These are phyloP conservation scores for Julus scanicus DNA, from an alignment of 2,888 invertebrate species.

Conservation along the genomic window DNA sequence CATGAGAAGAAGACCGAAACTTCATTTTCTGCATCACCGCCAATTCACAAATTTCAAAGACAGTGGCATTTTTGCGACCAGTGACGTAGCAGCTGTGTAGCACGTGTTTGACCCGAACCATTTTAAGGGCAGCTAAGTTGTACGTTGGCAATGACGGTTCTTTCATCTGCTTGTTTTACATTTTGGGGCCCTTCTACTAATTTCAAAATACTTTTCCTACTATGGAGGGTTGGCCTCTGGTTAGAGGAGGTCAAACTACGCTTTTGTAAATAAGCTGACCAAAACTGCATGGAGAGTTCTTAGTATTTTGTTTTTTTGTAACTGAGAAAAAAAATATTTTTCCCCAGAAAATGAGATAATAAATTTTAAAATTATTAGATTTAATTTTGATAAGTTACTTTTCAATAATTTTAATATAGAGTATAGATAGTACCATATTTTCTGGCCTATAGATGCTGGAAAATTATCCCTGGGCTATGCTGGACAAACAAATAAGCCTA, in stretches of 20 bases:
- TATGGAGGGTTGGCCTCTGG: background rate
- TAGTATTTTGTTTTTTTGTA: too few species aligned
- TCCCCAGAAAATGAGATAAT: too few species aligned
- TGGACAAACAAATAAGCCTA: too few species aligned
- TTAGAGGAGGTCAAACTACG: background rate
- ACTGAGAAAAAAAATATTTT: too few species aligned
- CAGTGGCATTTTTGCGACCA: conserved; percentile 11
- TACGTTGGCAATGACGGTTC: background rate
- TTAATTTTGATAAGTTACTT: too few species aligned
- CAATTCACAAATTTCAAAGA: conserved; percentile 23
- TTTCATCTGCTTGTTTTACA: background rate
- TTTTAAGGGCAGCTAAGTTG: background rate
- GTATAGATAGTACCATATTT: too few species aligned
- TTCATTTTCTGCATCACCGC: conserved; percentile 49
- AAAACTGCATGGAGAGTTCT: too few species aligned
- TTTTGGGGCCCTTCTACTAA: too few species aligned
- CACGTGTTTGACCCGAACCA: conserved; percentile 50
- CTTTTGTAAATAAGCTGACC: background rate
- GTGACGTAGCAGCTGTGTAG: conserved; percentile 47
- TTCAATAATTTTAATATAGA: too few species aligned
- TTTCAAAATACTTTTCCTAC: background rate
- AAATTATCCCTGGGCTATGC: too few species aligned
- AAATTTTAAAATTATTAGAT: too few species aligned
- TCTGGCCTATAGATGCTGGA: too few species aligned
- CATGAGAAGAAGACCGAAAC: background rate